phyloP scores from a whole-genome alignment of 2,888 invertebrate species.

The Tortricodes alternella region DNA sequence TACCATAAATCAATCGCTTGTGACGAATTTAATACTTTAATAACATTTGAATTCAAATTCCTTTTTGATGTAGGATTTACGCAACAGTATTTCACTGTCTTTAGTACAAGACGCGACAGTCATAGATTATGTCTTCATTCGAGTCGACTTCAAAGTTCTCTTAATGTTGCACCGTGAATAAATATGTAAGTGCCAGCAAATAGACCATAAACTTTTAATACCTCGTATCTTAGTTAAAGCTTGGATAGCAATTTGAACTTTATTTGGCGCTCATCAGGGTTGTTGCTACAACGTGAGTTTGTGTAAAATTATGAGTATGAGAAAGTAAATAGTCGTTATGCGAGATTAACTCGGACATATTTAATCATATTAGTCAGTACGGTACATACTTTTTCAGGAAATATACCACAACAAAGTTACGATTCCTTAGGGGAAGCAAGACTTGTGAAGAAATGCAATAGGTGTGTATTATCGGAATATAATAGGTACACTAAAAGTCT shows the following conservation, averaged over 20 bases:
- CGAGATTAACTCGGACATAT: background rate
- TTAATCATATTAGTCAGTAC: background rate
- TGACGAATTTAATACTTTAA: too few relatives aligned
- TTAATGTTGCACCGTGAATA: conserved; percentile 5
- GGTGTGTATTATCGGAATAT: too few relatives aligned
- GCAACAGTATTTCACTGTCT: background rate
- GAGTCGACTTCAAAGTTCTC: background rate
- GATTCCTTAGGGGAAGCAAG: too few relatives aligned
- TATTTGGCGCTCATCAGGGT: too few relatives aligned
- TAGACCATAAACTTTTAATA: background rate
- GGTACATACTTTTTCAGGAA: too few relatives aligned
- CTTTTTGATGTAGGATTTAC: background rate
- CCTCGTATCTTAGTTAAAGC: too few relatives aligned
- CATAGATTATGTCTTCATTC: background rate
- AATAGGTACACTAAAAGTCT: too few relatives aligned
- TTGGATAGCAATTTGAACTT: too few relatives aligned
- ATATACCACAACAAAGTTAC: too few relatives aligned
- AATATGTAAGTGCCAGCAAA: background rate
- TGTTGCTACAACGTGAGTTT: background rate
- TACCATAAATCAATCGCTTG: too few relatives aligned
- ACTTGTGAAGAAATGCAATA: too few relatives aligned
- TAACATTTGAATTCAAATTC: too few relatives aligned
- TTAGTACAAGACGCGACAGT: background rate
- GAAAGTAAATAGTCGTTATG: background rate
- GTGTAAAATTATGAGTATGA: background rate